Base-by-base conservation (phyloP, 1,140 invertebrate species). In the Trachelipus rathkii region DNA sequence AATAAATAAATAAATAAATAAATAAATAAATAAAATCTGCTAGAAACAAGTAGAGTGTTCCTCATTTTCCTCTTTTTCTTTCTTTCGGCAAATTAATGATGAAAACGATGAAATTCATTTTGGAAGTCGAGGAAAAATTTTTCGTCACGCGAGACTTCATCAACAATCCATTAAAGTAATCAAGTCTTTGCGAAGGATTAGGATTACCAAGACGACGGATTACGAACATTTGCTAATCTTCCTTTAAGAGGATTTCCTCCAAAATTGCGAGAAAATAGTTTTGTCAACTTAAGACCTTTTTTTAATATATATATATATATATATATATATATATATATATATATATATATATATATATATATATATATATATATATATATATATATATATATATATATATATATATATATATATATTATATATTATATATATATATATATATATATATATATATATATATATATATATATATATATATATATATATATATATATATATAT, bases 381-480 rank as follows among this genome's bases (percentile, higher is more conserved):
- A 70, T 70, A 33, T 70, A 33, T 33, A 70, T 70, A 70, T 33
- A 70, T 70, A 70, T 70, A 70, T 70, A 15, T 15, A 15, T 70
- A 70, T 70, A 70, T 70, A 70, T 70, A 70, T 70, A 70, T 70
- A 70, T 70, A 70, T 70, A 70, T 70, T 10, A 10, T 10, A 15
- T 15, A 15, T 15, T 70, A 70, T 70, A 70, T 70, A 70, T 70
- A 70, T 70, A 70, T 70, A 70, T 70, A 70, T 70, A 70, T 70
- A 70, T 70, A 70, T 70, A 70, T 70, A 70, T 70, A 70, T 70
- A 70, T 70, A 70, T 70, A 70, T 70, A 70, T 70, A 70, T 70
- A 70, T 70, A 70, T 70, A 70, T 70, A 70, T 70, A 70, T 70
- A 33, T 21, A 70, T 60, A 60, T 60, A 21, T 60, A 60, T 60